phyloP scores from a whole-genome alignment of 92 coral and sea anemone species.

The Heteractis magnifica region DNA sequence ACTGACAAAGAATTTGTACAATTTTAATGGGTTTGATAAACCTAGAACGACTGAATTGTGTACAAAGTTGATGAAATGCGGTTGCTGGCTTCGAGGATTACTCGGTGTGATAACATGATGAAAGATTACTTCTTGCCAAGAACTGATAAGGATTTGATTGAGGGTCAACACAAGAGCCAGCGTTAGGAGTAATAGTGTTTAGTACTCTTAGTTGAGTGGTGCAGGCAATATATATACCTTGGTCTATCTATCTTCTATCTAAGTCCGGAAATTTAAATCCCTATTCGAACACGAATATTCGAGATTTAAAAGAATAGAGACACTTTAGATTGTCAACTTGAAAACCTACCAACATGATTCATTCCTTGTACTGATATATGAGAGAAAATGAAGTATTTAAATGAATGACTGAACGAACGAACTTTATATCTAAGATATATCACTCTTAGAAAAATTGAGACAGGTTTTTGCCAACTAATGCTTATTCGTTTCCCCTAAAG shows the following conservation, averaged over 20 bases:
- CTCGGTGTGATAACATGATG: neutral
- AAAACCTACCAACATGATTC: neutral
- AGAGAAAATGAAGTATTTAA: too few species aligned
- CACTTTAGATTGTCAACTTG: neutral
- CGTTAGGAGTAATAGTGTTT: neutral
- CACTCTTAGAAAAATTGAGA: too few species aligned
- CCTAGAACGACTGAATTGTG: neutral
- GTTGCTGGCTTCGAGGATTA: neutral
- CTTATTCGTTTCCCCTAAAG: neutral
- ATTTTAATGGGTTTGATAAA: slow-evolving; percentile 2
- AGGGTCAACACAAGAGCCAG: neutral
- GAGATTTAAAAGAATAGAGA: neutral
- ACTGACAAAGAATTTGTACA: neutral
- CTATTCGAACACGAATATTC: neutral
- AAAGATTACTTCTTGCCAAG: neutral
- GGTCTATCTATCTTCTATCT: neutral
- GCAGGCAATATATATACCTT: neutral
- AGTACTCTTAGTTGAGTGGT: neutral
- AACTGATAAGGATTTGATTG: neutral
- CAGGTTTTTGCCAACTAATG: too few species aligned
- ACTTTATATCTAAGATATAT: too few species aligned
- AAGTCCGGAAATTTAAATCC: neutral
- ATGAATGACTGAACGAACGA: too few species aligned
- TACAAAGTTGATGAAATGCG: neutral
- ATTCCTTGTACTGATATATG: neutral